Evolutionary conservation across 2,888 invertebrate genomes (phyloP), one percentile per base, ranked within the genome.

Genomic region (Caenorhabditis sinica): DNA sequence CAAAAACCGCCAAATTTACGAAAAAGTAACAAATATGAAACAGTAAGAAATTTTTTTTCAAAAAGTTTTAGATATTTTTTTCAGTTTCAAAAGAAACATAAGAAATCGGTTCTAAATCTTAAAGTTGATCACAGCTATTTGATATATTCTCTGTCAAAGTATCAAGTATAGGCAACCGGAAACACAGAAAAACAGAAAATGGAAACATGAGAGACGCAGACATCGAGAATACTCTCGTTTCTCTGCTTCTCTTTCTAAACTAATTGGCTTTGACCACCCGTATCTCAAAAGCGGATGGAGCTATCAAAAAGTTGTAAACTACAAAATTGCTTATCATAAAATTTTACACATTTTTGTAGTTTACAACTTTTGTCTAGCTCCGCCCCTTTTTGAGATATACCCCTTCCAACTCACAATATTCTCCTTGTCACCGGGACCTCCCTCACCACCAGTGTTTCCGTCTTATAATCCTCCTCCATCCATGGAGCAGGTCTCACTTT

Each of bases 401-500:
- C 60, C 5, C 49, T 20, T 40, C 40, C 13, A 58, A 79, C 69
- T 58, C 23, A 73, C 81, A 79, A 11, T 28, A 82, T 28, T 20
- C 77, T 58, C 28, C 82, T 28, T 25, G 72, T 45, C 20, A 72
- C 17, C 5, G 80, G 45, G 15, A 81, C 72, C 68, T 84, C 80
- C n/a, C 53, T 43, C 0, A 45, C 20, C 6, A 83, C 72, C 11
- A 83, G 13, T n/a, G 77, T 45, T 9, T 63, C 77, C 20, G 49
- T 40, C 36, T 83, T 75, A 56, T 73, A 69, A 45, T 83, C 83
- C 30, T 77, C 82, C 20, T 80, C 76, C 11, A 81, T 77, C 79
- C 84, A 82, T 33, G 85, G 86, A n/a, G 85, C 86, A 13, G 88
- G 86, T n/a, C 88, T 36, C 11, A 88, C 85, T 84, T 82, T 86